phyloP scores from a whole-genome alignment of 2,797 vertebrate species.

The Lutjanus argentimaculatus region DNA sequence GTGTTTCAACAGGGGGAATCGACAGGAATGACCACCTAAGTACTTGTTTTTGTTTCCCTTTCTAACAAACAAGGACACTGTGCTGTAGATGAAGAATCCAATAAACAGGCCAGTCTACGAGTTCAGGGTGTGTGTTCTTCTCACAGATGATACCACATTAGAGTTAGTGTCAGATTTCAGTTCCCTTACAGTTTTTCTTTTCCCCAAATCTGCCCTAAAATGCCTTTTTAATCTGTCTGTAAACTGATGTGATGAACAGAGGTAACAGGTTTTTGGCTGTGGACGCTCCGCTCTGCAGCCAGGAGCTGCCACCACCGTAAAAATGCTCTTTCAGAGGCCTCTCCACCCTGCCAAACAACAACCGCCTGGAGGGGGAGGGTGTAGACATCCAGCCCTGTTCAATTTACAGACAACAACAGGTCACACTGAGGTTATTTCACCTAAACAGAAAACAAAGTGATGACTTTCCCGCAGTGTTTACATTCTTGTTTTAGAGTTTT shows the following conservation, averaged over 20 bases:
- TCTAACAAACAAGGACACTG: constrained; percentile 20
- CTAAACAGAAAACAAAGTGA: constrained; percentile 23
- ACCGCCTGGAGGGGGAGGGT: not conserved
- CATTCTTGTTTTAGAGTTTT: constrained; percentile 49
- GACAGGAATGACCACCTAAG: constrained; percentile 55
- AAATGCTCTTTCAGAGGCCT: constrained; percentile 30
- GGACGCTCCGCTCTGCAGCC: constrained; percentile 36
- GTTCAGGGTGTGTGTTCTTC: not conserved
- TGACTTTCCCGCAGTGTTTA: constrained; percentile 26
- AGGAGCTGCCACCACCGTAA: constrained; percentile 4
- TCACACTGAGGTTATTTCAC: constrained; percentile 22
- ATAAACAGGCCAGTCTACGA: not conserved
- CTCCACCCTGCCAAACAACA: constrained; percentile 23
- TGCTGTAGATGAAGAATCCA: not conserved
- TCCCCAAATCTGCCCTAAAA: constrained; percentile 1
- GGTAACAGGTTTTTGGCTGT: constrained; percentile 35
- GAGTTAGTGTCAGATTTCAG: constrained; percentile 3
- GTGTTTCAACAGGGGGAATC: constrained; percentile 32
- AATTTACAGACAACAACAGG: constrained; percentile 23
- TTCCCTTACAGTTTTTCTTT: not conserved
- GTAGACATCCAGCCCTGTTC: constrained; percentile 6
- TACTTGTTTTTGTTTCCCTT: constrained; percentile 54
- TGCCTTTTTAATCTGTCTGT: constrained; percentile 3
- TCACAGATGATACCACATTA: not conserved
- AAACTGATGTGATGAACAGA: constrained; percentile 29